These are phyloP conservation scores for Odontophorus gujanensis DNA, from an alignment of 2,113 vertebrate species.

Conservation along the genomic window DNA sequence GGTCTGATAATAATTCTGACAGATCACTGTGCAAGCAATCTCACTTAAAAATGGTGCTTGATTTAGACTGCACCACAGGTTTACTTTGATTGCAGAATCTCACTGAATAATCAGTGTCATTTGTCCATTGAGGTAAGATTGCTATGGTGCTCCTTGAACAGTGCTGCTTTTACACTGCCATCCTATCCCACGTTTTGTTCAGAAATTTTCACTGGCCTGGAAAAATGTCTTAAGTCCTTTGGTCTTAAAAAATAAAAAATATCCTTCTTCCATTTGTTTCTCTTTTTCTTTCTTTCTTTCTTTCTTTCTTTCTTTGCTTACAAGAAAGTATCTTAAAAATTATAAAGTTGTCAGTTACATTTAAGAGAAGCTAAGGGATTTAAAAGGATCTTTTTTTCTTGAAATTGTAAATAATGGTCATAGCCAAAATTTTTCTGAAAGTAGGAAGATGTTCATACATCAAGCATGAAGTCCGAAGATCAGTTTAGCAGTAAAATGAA, in stretches of 20 bases:
- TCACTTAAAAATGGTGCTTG: neutral
- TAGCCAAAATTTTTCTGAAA: conserved; percentile 31
- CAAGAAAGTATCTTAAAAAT: neutral
- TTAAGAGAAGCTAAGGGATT: neutral
- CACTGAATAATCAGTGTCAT: accelerated
- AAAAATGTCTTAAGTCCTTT: neutral
- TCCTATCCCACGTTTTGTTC: neutral
- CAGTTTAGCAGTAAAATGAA: conserved; percentile 56
- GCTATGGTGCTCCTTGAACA: neutral
- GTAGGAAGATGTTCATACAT: conserved; percentile 13
- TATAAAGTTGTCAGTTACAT: neutral
- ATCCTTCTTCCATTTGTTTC: neutral
- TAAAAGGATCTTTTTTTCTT: conserved; percentile 39
- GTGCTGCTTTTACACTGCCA: neutral
- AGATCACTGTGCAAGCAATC: neutral
- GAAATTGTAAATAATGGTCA: neutral
- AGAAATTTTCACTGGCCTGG: neutral
- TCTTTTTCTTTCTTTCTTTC: neutral
- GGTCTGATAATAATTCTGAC: neutral
- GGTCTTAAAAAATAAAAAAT: neutral
- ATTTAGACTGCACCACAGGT: neutral
- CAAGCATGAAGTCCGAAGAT: neutral
- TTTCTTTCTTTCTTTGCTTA: neutral
- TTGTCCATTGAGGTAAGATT: neutral
- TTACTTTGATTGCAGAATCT: neutral